These are phyloP conservation scores for Scaptomyza hsui DNA, from an alignment of 1,140 invertebrate species.

Conservation along the genomic window DNA sequence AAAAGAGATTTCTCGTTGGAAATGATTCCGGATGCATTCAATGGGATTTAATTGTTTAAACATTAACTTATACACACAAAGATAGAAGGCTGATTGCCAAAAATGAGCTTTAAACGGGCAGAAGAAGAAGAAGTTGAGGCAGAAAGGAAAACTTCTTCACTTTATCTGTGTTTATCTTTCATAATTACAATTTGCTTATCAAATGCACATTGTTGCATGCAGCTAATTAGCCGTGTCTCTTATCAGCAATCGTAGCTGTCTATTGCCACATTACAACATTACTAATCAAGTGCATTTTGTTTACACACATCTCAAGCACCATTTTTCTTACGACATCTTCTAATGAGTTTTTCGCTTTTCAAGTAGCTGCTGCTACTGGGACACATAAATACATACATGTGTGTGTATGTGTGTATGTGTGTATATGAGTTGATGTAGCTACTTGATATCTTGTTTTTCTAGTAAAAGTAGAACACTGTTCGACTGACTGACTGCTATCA, in stretches of 20 bases:
- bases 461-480: neutral
- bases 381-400: neutral
- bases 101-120: neutral
- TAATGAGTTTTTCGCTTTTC: constrained; percentile 58
- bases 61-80: constrained; percentile 12
- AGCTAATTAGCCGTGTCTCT: constrained; percentile 74
- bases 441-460: constrained; percentile 1
- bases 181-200: constrained; percentile 47
- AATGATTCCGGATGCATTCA: constrained; percentile 58
- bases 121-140: neutral
- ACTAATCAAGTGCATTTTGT: constrained; percentile 68
- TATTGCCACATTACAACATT: constrained; percentile 42
- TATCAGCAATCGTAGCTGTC: constrained; percentile 68
- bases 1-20: constrained; percentile 28
- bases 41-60: constrained; percentile 61
- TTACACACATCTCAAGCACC: constrained; percentile 65
- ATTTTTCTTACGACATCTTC: constrained; percentile 64
- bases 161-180: constrained; percentile 32
- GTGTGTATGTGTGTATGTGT: neutral
- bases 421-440: neutral
- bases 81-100: constrained; percentile 9
- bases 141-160: too few relatives aligned
- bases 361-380: constrained; percentile 25
- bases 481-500: too few relatives aligned
- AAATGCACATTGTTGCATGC: constrained; percentile 33